A percentile compares a stretch with the other conserved stretches of the same genome.
phyloP scores from a whole-genome alignment of 2,113 vertebrate genomes.

The Amblyopsis rosae region DNA sequence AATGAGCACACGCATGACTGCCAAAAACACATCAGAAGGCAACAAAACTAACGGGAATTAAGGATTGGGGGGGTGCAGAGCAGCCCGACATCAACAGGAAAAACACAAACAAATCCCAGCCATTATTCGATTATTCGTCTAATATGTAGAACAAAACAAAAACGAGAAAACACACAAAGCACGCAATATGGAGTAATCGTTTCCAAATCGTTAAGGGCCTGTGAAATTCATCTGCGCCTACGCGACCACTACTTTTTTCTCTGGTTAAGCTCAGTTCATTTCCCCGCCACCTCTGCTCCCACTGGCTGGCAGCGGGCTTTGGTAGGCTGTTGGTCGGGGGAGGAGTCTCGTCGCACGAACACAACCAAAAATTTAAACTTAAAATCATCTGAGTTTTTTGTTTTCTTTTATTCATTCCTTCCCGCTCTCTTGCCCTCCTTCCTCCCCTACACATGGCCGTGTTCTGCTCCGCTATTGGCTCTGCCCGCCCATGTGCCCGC shows the following conservation, averaged over 20 bases:
- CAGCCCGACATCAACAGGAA: conserved; percentile 21
- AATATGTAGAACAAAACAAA: conserved; percentile 26
- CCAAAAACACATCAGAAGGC: conserved; percentile 94
- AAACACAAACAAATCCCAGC: conserved; percentile 50
- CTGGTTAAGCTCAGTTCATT: conserved; percentile 23
- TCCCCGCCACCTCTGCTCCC: background rate
- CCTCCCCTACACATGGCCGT: conserved; percentile 34
- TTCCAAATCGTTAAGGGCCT: conserved; percentile 5
- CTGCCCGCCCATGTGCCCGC: conserved; percentile 59
- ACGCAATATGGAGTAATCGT: conserved; percentile 84
- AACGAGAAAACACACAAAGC: conserved; percentile 78
- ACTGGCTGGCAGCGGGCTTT: conserved; percentile 29
- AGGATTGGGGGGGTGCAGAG: background rate
- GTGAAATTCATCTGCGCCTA: conserved; percentile 28
- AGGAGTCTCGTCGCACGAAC: too few species aligned
- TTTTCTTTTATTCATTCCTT: too few species aligned
- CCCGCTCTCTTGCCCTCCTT: background rate
- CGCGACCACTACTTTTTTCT: background rate
- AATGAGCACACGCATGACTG: conserved; percentile 81
- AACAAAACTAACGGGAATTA: conserved; percentile 84
- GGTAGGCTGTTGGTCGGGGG: background rate
- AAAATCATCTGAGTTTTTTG: too few species aligned
- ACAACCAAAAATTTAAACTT: too few species aligned
- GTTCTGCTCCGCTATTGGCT: conserved; percentile 47
- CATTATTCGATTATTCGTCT: conserved; percentile 76